Evolutionary conservation across 2,797 vertebrate species (phyloP), one percentile per base, ranked within the genome.

Genomic region (Anableps anableps): DNA sequence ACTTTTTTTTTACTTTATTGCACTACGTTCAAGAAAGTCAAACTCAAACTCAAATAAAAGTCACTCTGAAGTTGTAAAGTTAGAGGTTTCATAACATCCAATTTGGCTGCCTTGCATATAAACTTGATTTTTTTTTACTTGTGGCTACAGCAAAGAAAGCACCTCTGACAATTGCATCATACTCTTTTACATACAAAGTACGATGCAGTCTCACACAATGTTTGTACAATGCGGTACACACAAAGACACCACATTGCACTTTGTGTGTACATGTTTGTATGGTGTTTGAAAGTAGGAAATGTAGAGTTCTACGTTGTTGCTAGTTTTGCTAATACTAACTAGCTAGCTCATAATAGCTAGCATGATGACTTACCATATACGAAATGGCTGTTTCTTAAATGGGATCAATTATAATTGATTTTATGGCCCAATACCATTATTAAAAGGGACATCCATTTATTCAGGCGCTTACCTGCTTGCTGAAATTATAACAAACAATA

Each of bases 381-480:
- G 11, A 55, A 55, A 26, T 13, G 53, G 53, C 53, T 11, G 26
- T 93, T 95, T 94, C 93, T 96, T 96, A 94, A 95, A 95, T 91
- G 89, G 84, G 93, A 95, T 96, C 94, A 95, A 96, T 95, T 95
- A 85, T 93, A 96, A 96, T 96, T 95, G 95, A 96, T 96, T 95
- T 94, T 89, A 90, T 89, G 94, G 93, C 91, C 93, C 89, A 93
- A 95, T 95, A 95, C 93, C 95, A 96, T 95, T 95, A 95, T 96
- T 95, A 1, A 55, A 95, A 94, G 87, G 95, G 96, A 95, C 94
- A 95, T 91, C 88, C 91, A 93, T 94, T 95, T 93, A 94, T 93
- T 93, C 91, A 92, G 85, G 58, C 85, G 85, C 91, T 92, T 90
- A 94, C 93, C 94, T 95, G 91, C 89, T 93, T 87, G 41, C 41